phyloP scores from a whole-genome alignment of 2,113 vertebrate genomes.

The Etheostoma spectabile region DNA sequence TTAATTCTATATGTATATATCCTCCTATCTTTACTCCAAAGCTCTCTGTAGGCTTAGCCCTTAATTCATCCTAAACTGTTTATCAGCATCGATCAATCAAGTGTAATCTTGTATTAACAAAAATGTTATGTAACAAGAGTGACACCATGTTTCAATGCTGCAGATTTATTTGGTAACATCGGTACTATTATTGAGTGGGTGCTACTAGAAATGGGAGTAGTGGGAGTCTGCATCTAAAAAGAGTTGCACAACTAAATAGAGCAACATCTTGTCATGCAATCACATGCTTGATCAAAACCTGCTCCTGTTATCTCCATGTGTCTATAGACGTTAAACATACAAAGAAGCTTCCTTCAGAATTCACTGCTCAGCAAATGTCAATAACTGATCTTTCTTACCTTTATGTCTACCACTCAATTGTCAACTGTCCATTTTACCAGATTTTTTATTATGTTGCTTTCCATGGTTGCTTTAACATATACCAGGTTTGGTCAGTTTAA shows the following conservation, averaged over 20 bases:
- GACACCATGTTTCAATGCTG: neutral
- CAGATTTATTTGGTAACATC: neutral
- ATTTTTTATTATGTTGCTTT: too few relatives aligned
- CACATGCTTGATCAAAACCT: too few relatives aligned
- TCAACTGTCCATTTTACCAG: too few relatives aligned
- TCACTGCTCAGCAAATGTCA: neutral
- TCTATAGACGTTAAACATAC: neutral
- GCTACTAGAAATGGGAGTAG: neutral
- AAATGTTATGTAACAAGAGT: constrained; percentile 8
- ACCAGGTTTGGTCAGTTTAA: too few relatives aligned
- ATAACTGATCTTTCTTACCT: neutral
- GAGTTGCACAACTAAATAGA: neutral
- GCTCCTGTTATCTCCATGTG: neutral
- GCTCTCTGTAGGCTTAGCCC: constrained; percentile 5
- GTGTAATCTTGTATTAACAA: constrained; percentile 39
- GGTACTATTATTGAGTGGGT: neutral
- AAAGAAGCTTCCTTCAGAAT: neutral
- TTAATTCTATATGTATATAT: neutral
- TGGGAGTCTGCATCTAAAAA: neutral
- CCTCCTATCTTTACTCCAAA: too few relatives aligned
- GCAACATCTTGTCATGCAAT: neutral
- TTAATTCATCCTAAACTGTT: constrained; percentile 42
- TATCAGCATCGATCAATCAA: constrained; percentile 38
- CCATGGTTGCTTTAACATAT: too few relatives aligned
- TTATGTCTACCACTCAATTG: too few relatives aligned